A percentile compares a stretch with the other conserved stretches of the same genome.
Evolutionary conservation across 2,113 vertebrate genomes (phyloP).

Genomic region (Epinephelus cyanopodus): DNA sequence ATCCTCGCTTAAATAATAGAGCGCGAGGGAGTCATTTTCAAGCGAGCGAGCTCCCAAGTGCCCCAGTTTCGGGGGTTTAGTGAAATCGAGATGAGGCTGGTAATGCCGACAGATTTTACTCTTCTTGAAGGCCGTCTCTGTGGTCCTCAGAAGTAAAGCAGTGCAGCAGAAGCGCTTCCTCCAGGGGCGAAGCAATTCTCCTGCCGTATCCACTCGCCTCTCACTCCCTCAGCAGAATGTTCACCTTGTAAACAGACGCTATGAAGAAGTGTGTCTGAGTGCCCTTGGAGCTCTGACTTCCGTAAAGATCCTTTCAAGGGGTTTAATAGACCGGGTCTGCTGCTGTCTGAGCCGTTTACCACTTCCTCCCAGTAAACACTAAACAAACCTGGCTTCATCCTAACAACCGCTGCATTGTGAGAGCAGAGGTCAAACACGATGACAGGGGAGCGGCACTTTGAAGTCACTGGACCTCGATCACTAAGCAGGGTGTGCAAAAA

Average conservation of each 20-base stretch:
- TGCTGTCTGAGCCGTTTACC: constrained; percentile 29
- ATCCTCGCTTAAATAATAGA: constrained; percentile 59
- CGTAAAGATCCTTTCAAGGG: constrained; percentile 30
- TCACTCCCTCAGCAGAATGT: constrained; percentile 20
- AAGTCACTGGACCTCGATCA: neutral
- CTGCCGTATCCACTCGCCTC: neutral
- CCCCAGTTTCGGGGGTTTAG: constrained; percentile 66
- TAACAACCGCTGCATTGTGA: neutral
- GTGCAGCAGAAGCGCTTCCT: constrained; percentile 5
- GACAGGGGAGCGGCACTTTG: neutral
- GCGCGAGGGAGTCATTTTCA: constrained; percentile 43
- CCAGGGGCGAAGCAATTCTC: constrained; percentile 2
- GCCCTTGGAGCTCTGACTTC: constrained; percentile 37
- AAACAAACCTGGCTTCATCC: constrained; percentile 1
- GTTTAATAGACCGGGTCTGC: constrained; percentile 41
- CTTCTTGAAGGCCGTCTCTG: constrained; percentile 17
- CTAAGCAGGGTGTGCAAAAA: neutral
- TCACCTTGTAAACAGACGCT: constrained; percentile 49
- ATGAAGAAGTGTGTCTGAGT: constrained; percentile 21
- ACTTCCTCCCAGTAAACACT: constrained; percentile 53
- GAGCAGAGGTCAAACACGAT: neutral
- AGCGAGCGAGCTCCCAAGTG: constrained; percentile 30
- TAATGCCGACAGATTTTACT: constrained; percentile 3
- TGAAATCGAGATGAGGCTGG: constrained; percentile 50
- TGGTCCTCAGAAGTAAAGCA: neutral